Conservation (phyloP, 2,888 invertebrate genomes). For the Allacma fusca region DNA sequence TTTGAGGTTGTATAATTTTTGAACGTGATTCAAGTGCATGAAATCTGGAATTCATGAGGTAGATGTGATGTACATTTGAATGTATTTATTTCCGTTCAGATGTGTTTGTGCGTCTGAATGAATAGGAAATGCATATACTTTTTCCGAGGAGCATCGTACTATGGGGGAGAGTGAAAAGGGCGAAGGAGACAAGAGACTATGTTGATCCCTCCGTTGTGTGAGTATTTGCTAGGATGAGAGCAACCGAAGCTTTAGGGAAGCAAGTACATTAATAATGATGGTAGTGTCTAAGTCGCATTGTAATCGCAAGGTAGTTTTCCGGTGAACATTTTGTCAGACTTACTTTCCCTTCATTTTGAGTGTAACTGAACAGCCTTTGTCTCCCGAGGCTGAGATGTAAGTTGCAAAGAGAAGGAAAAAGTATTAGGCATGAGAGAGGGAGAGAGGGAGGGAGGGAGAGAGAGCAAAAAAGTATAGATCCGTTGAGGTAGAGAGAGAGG, state of each 20-base stretch:
- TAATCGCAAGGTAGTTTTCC: slow-evolving; percentile 27
- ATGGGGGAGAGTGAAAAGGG: neutral
- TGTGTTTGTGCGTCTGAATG: neutral
- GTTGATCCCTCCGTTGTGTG: slow-evolving; percentile 24
- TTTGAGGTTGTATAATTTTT: slow-evolving; percentile 26
- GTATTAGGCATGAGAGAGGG: neutral
- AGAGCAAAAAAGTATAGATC: neutral
- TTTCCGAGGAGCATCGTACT: neutral
- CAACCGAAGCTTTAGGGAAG: slow-evolving; percentile 16
- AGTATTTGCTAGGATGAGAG: slow-evolving; percentile 25
- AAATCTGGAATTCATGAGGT: slow-evolving; percentile 9
- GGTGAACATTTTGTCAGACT: slow-evolving; percentile 20
- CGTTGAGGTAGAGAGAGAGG: neutral
- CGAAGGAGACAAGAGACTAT: neutral
- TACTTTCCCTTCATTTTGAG: slow-evolving; percentile 8
- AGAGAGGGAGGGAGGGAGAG: slow-evolving; percentile 4
- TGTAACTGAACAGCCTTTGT: slow-evolving; percentile 6
- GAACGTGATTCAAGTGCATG: slow-evolving; percentile 31
- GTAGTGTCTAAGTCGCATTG: slow-evolving; percentile 11
- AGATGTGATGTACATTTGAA: neutral
- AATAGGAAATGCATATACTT: slow-evolving; percentile 33
- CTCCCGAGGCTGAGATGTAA: slow-evolving; percentile 23
- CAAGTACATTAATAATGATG: slow-evolving; percentile 41
- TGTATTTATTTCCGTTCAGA: neutral
- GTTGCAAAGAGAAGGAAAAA: neutral